These are phyloP conservation scores for Synaphobranchus kaupii DNA, from an alignment of 2,797 vertebrate species.

Conservation along the genomic window DNA sequence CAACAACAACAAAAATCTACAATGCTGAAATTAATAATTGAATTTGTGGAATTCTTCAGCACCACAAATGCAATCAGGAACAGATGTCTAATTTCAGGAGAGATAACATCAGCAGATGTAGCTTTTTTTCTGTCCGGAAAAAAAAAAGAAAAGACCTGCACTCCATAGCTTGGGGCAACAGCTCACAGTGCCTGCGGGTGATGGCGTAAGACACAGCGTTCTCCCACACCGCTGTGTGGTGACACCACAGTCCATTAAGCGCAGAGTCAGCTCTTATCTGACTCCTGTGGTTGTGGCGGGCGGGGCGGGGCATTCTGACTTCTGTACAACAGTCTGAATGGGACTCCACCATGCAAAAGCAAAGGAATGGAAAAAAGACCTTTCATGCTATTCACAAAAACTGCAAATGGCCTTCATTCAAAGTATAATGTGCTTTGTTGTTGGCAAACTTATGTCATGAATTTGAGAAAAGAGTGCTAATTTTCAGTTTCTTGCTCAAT, in stretches of 20 bases:
- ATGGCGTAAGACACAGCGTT: constrained; percentile 12
- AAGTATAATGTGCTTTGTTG: neutral
- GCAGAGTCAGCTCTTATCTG: constrained; percentile 5
- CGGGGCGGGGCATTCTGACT: neutral
- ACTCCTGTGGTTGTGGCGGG: neutral
- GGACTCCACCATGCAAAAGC: neutral
- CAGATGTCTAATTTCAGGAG: neutral
- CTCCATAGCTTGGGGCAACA: neutral
- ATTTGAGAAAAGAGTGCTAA: neutral
- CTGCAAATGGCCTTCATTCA: neutral
- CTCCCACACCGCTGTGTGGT: constrained; percentile 1
- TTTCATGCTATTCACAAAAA: neutral
- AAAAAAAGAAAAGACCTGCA: neutral
- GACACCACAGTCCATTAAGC: neutral
- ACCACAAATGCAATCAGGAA: neutral
- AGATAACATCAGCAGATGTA: neutral
- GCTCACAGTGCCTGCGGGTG: neutral
- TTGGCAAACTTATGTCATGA: neutral
- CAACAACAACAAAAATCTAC: neutral
- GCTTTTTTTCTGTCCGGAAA: neutral
- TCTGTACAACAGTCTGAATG: neutral
- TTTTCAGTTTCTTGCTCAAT: neutral
- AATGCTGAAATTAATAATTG: neutral
- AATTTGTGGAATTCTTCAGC: neutral
- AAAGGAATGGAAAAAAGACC: neutral